These are phyloP conservation scores for Gobiocypris rarus DNA, from an alignment of 2,113 vertebrate species.

Conservation along the genomic window DNA sequence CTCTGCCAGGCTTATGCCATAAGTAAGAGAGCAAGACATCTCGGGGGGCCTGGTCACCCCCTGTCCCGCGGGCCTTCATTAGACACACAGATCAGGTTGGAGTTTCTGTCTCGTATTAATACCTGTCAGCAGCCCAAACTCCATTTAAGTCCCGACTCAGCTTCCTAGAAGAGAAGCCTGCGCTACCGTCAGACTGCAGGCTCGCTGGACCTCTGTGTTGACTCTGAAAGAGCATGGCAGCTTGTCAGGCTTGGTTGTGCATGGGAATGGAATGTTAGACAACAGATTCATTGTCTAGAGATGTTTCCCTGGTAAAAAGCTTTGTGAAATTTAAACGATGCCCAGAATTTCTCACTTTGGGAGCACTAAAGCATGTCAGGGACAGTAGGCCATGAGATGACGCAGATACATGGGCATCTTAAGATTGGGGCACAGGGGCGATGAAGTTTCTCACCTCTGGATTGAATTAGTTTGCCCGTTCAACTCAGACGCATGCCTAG, in stretches of 20 bases:
- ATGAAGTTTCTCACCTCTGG: constrained; percentile 42
- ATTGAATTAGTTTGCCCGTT: constrained; percentile 28
- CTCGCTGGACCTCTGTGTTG: background rate
- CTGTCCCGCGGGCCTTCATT: constrained; percentile 41
- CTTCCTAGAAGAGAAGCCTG: background rate
- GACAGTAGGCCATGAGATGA: background rate
- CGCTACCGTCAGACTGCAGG: background rate
- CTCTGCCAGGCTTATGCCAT: constrained; percentile 8
- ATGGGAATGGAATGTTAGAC: background rate
- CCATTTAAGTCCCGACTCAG: constrained; percentile 14
- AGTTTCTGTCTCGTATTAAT: constrained; percentile 38
- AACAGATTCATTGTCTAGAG: constrained; percentile 26
- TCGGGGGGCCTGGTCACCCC: constrained; percentile 23
- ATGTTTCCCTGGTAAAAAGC: background rate
- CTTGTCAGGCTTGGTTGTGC: background rate
- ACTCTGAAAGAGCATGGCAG: background rate
- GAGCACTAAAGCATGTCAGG: background rate
- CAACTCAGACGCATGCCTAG: constrained; percentile 17
- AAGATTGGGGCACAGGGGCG: background rate
- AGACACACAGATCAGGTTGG: constrained; percentile 47
- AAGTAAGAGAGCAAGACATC: constrained; percentile 23
- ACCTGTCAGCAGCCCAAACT: constrained; percentile 37
- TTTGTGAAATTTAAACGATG: constrained; percentile 40
- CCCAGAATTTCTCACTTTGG: background rate
- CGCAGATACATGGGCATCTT: background rate